Conservation (phyloP, 2,888 invertebrate genomes). For the Troides helena region DNA sequence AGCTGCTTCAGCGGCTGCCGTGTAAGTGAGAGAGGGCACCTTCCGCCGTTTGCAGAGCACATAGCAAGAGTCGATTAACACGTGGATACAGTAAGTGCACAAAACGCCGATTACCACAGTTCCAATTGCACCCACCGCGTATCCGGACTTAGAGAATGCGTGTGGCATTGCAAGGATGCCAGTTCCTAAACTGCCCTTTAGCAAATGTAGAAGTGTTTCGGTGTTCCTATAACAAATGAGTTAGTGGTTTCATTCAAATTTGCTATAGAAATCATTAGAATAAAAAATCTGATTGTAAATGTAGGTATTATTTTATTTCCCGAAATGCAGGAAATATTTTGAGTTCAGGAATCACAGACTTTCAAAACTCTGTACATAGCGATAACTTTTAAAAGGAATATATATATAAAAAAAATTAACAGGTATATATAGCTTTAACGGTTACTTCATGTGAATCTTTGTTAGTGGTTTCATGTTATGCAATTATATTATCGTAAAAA, state of each 20-base stretch:
- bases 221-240: conserved; percentile 80
- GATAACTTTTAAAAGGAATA: too few species aligned
- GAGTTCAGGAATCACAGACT: too few species aligned
- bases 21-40: conserved; percentile 87
- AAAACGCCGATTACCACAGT: conserved; percentile 91
- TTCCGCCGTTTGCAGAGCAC: conserved; percentile 80
- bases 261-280: not conserved
- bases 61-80: conserved; percentile 87
- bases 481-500: too few species aligned
- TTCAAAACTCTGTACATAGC: too few species aligned
- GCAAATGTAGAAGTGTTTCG: conserved; percentile 90
- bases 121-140: conserved; percentile 88
- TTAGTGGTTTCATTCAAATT: not conserved
- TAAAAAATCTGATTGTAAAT: not conserved
- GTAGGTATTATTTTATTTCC: not conserved
- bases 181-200: conserved; percentile 95
- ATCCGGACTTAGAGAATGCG: conserved; percentile 91
- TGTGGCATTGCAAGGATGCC: conserved; percentile 95
- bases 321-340: too few species aligned
- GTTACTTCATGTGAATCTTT: too few species aligned
- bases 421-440: too few species aligned
- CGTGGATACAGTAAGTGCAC: conserved; percentile 96
- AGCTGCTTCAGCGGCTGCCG: conserved; percentile 88
- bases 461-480: too few species aligned
- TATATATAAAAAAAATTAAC: too few species aligned